phyloP scores from a whole-genome alignment of 92 coral and sea anemone species.

The Paragorgia papillata region DNA sequence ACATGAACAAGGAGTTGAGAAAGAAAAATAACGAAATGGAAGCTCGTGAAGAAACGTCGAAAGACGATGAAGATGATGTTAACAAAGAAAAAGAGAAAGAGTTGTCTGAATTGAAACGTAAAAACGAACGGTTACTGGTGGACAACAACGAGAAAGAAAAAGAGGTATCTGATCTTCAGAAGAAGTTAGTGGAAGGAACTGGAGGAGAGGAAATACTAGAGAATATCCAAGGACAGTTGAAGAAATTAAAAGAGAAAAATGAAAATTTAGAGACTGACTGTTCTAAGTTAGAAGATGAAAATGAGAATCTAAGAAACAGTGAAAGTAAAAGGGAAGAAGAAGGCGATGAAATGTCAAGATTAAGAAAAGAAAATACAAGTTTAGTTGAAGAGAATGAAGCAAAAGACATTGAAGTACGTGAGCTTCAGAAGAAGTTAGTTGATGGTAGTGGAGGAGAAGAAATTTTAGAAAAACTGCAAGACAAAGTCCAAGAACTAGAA shows the following conservation, averaged over 20 bases:
- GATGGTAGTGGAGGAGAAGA: background rate
- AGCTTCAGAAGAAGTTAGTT: background rate
- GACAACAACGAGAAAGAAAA: conserved; percentile 42
- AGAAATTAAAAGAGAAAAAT: conserved; percentile 33
- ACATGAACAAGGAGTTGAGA: conserved; percentile 9
- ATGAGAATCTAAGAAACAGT: conserved; percentile 55
- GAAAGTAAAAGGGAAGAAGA: conserved; percentile 70
- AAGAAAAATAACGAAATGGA: background rate
- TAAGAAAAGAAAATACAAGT: conserved; percentile 31
- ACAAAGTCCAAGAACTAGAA: conserved; percentile 41
- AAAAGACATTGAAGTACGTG: conserved; percentile 2
- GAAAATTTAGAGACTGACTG: conserved; percentile 10
- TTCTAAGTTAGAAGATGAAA: conserved; percentile 72
- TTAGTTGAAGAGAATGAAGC: conserved; percentile 53
- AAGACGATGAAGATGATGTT: background rate
- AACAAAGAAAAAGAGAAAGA: background rate
- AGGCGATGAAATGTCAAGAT: conserved; percentile 46
- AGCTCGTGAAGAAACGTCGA: background rate
- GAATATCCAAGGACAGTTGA: conserved; percentile 62
- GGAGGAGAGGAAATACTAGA: conserved; percentile 57
- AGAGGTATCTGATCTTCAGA: background rate
- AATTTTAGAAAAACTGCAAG: background rate
- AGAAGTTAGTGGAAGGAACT: conserved; percentile 5
- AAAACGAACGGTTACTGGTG: too few relatives aligned
- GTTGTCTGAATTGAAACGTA: too few relatives aligned